These are phyloP conservation scores for Oxycera nigricornis DNA, from an alignment of 2,888 invertebrate species.

Conservation along the genomic window DNA sequence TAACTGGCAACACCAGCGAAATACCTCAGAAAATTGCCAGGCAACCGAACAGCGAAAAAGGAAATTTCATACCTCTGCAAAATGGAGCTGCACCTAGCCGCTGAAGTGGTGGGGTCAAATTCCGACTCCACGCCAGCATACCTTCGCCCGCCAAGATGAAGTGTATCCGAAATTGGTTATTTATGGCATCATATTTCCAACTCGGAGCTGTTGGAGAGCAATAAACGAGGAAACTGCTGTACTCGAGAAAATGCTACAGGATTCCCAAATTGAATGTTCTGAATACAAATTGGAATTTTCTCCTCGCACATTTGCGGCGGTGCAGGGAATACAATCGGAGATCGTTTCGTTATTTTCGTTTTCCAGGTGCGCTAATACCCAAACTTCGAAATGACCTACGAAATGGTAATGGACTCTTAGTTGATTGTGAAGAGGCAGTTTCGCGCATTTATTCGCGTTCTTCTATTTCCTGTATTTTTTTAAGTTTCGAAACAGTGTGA, in stretches of 20 bases:
- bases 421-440: constrained; percentile 40
- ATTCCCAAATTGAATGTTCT: constrained; percentile 40
- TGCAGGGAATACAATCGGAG: background rate
- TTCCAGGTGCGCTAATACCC: constrained; percentile 38
- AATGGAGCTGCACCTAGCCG: background rate
- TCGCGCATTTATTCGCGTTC: constrained; percentile 33
- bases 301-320: background rate
- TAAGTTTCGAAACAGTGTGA: background rate
- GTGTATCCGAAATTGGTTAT: constrained; percentile 45
- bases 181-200: constrained; percentile 45
- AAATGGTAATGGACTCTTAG: constrained; percentile 40
- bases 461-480: constrained; percentile 14
- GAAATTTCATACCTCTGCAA: background rate
- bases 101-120: constrained; percentile 15
- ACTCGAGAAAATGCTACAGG: constrained; percentile 8
- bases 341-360: background rate
- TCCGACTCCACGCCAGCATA: background rate
- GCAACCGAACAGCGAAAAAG: background rate
- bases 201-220: constrained; percentile 33
- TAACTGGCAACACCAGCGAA: background rate
- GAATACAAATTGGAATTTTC: constrained; percentile 42
- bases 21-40: background rate
- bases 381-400: constrained; percentile 34
- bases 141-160: constrained; percentile 36
- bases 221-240: constrained; percentile 37